These are phyloP conservation scores for Hybos culiciformis DNA, from an alignment of 2,888 invertebrate species.

Conservation along the genomic window DNA sequence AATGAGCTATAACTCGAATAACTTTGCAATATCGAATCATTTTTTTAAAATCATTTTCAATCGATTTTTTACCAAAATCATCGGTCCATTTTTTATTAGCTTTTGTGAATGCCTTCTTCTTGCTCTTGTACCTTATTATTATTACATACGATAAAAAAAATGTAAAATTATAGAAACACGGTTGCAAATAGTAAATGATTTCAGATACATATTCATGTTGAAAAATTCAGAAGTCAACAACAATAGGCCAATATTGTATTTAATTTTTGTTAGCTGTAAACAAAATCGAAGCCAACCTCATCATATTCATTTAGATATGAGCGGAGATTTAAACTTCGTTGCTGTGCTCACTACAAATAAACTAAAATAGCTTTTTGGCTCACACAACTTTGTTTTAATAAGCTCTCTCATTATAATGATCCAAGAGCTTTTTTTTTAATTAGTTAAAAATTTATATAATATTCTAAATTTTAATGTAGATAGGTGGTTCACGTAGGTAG, in stretches of 20 bases:
- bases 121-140: conserved; percentile 84
- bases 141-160: conserved; percentile 17
- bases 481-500: too few relatives aligned
- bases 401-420: conserved; percentile 57
- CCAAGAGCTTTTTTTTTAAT: conserved; percentile 41
- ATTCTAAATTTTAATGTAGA: too few relatives aligned
- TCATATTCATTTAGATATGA: conserved; percentile 39
- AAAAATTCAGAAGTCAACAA: too few relatives aligned
- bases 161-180: too few relatives aligned
- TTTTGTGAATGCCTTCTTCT: conserved; percentile 99
- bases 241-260: too few relatives aligned
- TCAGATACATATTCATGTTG: too few relatives aligned
- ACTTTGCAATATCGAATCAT: conserved; percentile 98
- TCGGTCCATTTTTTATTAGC: conserved; percentile 98
- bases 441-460: conserved; percentile 22
- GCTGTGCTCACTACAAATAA: conserved; percentile 28
- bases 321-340: conserved; percentile 46
- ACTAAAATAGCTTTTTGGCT: conserved; percentile 23
- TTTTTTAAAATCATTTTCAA: conserved; percentile 92
- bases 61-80: conserved; percentile 89
- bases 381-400: conserved; percentile 32
- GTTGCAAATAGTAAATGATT: too few relatives aligned
- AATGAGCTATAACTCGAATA: conserved; percentile 92
- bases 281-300: conserved; percentile 48
- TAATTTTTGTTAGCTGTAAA: conserved; percentile 11